phyloP scores from a whole-genome alignment of 1,140 invertebrate species.

The Scylla paramamosain region DNA sequence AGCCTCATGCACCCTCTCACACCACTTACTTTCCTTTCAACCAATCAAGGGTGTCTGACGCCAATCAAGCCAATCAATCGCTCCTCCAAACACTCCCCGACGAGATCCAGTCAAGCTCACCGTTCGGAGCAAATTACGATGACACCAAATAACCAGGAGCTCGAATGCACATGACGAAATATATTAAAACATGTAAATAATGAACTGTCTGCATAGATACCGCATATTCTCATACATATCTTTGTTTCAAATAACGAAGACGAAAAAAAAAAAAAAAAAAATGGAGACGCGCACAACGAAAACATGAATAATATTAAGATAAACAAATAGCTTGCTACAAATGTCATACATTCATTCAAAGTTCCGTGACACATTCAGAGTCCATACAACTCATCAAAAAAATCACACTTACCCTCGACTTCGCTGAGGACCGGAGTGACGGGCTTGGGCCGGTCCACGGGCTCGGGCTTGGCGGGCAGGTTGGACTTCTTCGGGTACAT shows the following conservation, averaged over 20 bases:
- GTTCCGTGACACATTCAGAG: too few species aligned
- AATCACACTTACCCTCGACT: conserved; percentile 36
- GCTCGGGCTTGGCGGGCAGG: conserved; percentile 44
- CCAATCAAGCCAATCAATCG: neutral
- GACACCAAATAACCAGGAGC: too few species aligned
- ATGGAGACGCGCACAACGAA: too few species aligned
- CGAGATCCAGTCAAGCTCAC: neutral
- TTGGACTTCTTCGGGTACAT: conserved; percentile 58
- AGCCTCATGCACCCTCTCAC: neutral
- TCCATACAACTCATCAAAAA: neutral
- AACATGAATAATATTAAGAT: too few species aligned
- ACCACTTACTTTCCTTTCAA: neutral
- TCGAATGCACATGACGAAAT: too few species aligned
- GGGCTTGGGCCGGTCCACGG: conserved; percentile 52
- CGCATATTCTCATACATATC: too few species aligned
- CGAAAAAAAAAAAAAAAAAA: too few species aligned
- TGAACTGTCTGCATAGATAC: too few species aligned
- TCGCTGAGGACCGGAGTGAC: conserved; percentile 48
- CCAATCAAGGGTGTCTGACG: neutral
- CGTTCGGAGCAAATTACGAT: neutral
- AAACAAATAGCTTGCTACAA: too few species aligned
- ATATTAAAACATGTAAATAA: too few species aligned
- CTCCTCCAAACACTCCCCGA: neutral
- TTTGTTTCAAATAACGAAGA: too few species aligned
- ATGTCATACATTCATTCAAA: too few species aligned